Percentiles rank a stretch among this genome's conserved stretches.
phyloP scores from a whole-genome alignment of 2,797 vertebrate genomes.

The Mus spretus region DNA sequence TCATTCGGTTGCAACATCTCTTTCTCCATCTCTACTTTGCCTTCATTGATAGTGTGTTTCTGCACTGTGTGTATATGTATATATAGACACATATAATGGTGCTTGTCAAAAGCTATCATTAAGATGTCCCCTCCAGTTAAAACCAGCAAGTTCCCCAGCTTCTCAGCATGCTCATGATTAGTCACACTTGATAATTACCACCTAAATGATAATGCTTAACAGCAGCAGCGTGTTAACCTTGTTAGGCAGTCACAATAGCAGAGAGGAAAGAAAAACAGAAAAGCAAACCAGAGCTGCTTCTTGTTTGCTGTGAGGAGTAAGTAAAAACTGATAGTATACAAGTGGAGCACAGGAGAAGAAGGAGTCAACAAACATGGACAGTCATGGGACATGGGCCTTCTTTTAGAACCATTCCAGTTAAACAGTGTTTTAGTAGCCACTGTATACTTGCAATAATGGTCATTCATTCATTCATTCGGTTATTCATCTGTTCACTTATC shows the following conservation, averaged over 20 bases:
- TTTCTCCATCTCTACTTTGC: not conserved
- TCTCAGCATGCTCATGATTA: constrained; percentile 84
- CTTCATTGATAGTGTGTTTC: not conserved
- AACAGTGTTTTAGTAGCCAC: not conserved
- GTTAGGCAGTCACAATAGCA: constrained; percentile 86
- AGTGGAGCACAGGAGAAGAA: not conserved
- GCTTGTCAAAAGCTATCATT: constrained; percentile 82
- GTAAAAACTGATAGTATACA: not conserved
- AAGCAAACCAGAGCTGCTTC: constrained; percentile 44
- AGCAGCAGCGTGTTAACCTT: constrained; percentile 87
- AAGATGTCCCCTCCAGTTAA: constrained; percentile 78
- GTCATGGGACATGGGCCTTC: not conserved
- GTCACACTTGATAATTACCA: constrained; percentile 86
- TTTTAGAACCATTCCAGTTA: constrained; percentile 28
- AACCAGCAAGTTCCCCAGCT: constrained; percentile 77
- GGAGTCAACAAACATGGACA: not conserved
- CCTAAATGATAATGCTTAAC: constrained; percentile 82
- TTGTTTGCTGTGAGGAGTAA: not conserved
- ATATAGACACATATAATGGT: constrained; percentile 37
- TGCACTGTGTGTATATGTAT: constrained; percentile 45
- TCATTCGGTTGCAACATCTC: constrained; percentile 15
- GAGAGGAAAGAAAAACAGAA: constrained; percentile 73
- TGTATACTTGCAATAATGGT: not conserved
- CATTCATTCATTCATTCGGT: not conserved
- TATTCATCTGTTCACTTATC: no score